Base-by-base conservation (phyloP, 2,888 invertebrate species). In the Rhabditoides inermis region DNA sequence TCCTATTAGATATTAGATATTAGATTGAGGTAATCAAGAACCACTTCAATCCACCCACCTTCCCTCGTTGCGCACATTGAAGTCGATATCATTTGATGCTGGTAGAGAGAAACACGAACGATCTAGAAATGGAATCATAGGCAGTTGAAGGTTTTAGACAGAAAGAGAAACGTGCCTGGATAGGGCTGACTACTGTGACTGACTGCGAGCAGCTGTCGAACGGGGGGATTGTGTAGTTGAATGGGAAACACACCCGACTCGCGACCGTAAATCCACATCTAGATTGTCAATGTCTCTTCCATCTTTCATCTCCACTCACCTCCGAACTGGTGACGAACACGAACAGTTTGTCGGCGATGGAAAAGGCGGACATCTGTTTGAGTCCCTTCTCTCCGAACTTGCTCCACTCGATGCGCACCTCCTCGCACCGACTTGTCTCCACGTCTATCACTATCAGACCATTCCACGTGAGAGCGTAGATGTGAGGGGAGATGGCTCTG, bases 391-490 rank as follows among this genome's bases (percentile, higher is more conserved):
- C 72, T 42, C 72, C 70, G 45, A 73, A 73, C 50, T 72, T 67
- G 35, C 57, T 54, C 72, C 72, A 74, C 39, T 74, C 69, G 18
- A 73, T 72, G 35, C 62, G 55, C 20, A 70, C 61, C 51, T 73
- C 72, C 27, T 65, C 59, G 39, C 73, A 74, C 46, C 69, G 67
- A 40, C 47, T 55, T 22, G 58, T 60, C 39, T 60, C 65, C 37
- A 62, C 59, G 32, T 45, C 56, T 2, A 57, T 56, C 45, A 63
- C 22, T 27, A 12, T 44, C 55, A 68, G 46, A 12, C 74, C 74
- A 46, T 74, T 75, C 73, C 72, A 75, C 2, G 74, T 74, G 2
- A 74, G 55, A 1, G 73, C 73, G 48, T 70, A 74, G 27, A 74
- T 63, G 45, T 62, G 64, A 1, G 74, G 74, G 2, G 73, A 70